Evolutionary conservation across 2,888 invertebrate species (phyloP).

Genomic region (Globia sparganii): DNA sequence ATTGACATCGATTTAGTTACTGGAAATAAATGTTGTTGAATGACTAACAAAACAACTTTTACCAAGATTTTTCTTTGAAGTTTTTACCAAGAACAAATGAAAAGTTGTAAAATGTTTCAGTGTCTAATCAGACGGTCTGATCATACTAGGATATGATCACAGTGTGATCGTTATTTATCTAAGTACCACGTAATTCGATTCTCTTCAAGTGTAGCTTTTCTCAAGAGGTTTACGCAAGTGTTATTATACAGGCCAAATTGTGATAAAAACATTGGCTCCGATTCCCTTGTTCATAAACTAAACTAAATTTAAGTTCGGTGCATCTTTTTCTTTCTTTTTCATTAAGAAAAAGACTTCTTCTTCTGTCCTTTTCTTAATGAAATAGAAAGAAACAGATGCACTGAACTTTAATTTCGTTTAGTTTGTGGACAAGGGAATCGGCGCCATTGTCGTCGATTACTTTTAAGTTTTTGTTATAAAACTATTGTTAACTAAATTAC

Average conservation of each 20-base stretch:
- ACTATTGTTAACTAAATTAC: conserved; percentile 19
- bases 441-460: not conserved
- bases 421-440: no score
- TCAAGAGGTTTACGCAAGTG: conserved; percentile 42
- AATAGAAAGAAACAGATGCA: no score
- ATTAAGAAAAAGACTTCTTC: no score
- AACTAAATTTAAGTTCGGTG: no score
- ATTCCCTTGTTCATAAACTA: no score
- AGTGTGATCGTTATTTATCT: conserved; percentile 33
- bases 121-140: not conserved
- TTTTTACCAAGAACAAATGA: not conserved
- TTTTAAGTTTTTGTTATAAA: conserved; percentile 10
- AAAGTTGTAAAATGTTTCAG: not conserved
- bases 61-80: not conserved
- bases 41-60: not conserved
- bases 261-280: no score
- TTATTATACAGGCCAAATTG: conserved; percentile 17
- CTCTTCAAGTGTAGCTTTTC: conserved; percentile 21
- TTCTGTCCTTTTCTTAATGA: no score
- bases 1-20: not conserved
- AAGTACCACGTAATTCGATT: conserved; percentile 10
- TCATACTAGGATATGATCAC: conserved; percentile 17
- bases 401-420: no score
- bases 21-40: not conserved
- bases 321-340: no score